phyloP scores from a whole-genome alignment of 2,113 vertebrate species.

The Sminthopsis crassicaudata region DNA sequence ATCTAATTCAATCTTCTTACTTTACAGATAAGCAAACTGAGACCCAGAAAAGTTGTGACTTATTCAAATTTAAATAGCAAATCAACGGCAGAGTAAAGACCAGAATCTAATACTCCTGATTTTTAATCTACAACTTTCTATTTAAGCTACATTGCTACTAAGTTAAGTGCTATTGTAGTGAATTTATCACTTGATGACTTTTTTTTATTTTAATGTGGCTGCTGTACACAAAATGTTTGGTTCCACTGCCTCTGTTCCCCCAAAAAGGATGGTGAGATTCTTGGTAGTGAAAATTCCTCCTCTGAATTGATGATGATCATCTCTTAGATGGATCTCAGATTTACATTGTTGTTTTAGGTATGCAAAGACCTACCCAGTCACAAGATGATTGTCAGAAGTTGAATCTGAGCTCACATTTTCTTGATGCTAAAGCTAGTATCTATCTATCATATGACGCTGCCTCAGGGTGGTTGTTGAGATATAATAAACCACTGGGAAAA shows the following conservation, averaged over 20 bases:
- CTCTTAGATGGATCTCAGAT: neutral
- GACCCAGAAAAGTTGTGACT: neutral
- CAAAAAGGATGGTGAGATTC: neutral
- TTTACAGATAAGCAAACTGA: neutral
- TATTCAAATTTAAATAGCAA: neutral
- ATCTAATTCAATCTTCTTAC: neutral
- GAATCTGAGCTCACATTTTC: neutral
- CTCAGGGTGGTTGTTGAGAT: neutral
- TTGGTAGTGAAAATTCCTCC: neutral
- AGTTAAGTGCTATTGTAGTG: neutral
- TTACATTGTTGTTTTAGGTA: neutral
- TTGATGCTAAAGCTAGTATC: neutral
- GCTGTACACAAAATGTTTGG: neutral
- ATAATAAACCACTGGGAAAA: neutral
- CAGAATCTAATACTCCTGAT: neutral
- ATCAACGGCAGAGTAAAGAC: neutral
- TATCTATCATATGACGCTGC: neutral
- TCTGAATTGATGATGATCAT: neutral
- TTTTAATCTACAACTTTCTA: neutral
- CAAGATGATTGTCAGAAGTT: neutral
- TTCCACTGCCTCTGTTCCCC: neutral
- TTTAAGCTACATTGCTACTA: neutral
- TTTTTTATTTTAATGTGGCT: neutral
- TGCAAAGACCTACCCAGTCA: neutral
- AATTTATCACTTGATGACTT: neutral